Evolutionary conservation across 2,888 invertebrate genomes (phyloP), one percentile per base, ranked within the genome.

Genomic region (Eupithecia tripunctaria): DNA sequence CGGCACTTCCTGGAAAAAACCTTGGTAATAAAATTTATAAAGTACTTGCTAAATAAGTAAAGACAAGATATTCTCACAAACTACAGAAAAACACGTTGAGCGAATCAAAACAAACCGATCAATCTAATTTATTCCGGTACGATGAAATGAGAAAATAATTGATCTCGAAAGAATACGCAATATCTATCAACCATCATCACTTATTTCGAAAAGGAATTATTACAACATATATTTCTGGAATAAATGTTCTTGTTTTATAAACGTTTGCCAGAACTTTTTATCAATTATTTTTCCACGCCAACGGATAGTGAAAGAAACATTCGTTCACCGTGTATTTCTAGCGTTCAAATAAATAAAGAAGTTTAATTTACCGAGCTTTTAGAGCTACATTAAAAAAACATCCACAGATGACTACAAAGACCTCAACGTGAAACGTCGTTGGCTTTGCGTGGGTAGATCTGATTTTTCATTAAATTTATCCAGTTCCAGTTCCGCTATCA

Each of bases 1-100:
- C 75, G 96, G 97, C 78, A 97, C 96, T 88, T 97, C 97, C 87
- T 96, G 83, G 0, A 80, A 66, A 63, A 41, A n/a, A 21, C 3
- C 1, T 8, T 29, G 2, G 15, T 60, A 18, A 29, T 59, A 59
- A 27, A 15, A 59, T 8, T 18, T 29, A 60, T 60, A n/a, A n/a
- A n/a, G n/a, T n/a, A 18, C 14, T 18, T 60, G 8, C 27, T 15
- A 29, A 60, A 14, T 56, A 25, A 25, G 14, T 14, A 27, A 27
- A 7, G 59, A 47, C 25, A 27, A 60, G 32, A 32, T 62, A 62
- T 32, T 32, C 32, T 32, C 18, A 32, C 10, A 62, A n/a, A 15
- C 47, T 10, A 51, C n/a, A 51, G 43, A 43, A 43, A 56, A 56
- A 56, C 25, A 21, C 25, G 25, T 56, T 25, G 25, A 18, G 29